Evolutionary conservation across 2,888 invertebrate genomes (phyloP).

Genomic region (Conus canariensis): DNA sequence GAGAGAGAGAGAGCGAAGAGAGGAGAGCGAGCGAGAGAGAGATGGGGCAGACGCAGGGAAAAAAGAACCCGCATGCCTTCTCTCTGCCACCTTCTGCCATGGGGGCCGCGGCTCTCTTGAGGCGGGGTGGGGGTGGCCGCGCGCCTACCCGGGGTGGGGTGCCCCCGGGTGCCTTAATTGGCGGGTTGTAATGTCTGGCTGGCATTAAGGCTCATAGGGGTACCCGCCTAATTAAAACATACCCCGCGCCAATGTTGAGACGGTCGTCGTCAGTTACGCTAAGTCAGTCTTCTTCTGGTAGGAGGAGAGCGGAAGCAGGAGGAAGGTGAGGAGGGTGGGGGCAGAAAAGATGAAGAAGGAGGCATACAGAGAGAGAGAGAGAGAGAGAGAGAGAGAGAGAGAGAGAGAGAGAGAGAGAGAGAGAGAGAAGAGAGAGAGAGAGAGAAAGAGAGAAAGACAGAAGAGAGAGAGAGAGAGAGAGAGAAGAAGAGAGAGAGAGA

Average conservation of each 20-base stretch:
- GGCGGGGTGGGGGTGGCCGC: no score
- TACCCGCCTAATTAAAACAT: constrained; percentile 41
- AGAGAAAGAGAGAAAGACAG: not conserved
- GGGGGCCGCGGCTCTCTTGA: not conserved
- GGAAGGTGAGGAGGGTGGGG: no score
- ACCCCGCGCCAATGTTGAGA: constrained; percentile 9
- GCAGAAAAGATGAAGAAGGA: no score
- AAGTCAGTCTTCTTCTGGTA: no score
- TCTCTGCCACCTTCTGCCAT: not conserved
- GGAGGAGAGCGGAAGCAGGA: no score
- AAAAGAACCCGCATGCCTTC: not conserved
- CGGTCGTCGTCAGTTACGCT: no score
- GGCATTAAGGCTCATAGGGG: constrained; percentile 35
- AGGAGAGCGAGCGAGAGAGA: constrained; percentile 18
- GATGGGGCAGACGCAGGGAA: not conserved
- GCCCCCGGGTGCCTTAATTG: constrained; percentile 31
- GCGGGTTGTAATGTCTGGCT: constrained; percentile 20
- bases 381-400: not conserved
- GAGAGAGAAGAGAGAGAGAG: not conserved
- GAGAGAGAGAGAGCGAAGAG: constrained; percentile 18
- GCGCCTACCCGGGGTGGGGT: not conserved
- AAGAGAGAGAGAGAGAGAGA: not conserved
- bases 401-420: not conserved
- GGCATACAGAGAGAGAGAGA: no score
- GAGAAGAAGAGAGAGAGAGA: not conserved